Evolutionary conservation across 2,888 invertebrate genomes (phyloP).

Genomic region (Cantharis flavilabris): DNA sequence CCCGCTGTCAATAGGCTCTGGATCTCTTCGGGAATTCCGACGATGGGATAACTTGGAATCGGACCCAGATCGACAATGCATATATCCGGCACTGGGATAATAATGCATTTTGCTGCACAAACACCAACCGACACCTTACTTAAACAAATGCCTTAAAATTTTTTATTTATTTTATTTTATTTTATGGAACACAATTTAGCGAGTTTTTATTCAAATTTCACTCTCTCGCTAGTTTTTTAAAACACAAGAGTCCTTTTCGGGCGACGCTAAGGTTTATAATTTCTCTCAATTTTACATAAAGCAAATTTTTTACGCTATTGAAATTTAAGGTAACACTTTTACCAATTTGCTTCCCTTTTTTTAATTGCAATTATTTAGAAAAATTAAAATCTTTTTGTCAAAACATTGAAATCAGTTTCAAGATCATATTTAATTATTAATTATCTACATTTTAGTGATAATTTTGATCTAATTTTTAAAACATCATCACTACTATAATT

Average conservation of each 20-base stretch:
- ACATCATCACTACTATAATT: background rate
- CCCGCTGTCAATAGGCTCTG: slow-evolving; percentile 49
- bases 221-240: background rate
- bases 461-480: background rate
- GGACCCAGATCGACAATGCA: slow-evolving; percentile 52
- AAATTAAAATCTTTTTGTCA: background rate
- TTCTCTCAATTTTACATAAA: background rate
- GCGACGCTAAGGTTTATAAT: background rate
- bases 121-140: background rate
- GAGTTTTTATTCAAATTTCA: background rate
- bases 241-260: background rate
- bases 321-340: background rate
- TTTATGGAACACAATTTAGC: background rate
- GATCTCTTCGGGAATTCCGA: slow-evolving; percentile 35
- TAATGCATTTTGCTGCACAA: slow-evolving; percentile 46
- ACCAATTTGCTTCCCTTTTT: background rate
- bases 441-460: background rate
- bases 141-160: background rate
- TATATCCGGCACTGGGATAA: slow-evolving; percentile 43
- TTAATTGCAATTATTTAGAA: background rate
- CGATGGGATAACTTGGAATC: slow-evolving; percentile 50
- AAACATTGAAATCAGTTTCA: background rate
- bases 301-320: background rate
- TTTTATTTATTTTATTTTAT: background rate
- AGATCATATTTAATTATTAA: background rate